Base-by-base conservation (phyloP, 2,113 vertebrate genomes). In the Rhabdomys dilectus region DNA sequence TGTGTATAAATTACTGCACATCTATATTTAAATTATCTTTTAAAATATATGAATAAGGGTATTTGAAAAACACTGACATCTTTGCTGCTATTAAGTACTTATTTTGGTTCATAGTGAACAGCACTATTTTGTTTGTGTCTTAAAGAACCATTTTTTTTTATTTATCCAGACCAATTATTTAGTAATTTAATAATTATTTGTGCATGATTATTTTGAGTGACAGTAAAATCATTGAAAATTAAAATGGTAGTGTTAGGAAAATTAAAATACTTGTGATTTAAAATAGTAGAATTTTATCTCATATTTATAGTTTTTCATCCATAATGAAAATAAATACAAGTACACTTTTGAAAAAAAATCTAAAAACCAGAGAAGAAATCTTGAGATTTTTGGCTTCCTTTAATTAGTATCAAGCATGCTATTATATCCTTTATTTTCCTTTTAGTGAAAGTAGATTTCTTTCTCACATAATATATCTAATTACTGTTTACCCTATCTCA, bases 211-310 rank as follows among this genome's bases (percentile, higher is more conserved):
- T 70, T 75, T 91, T 58, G 8, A 51, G 48, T 89, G 87, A 16
- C 39, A 70, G 11, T 73, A 56, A 9, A 72, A 53, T 66, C 12
- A 60, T 21, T 62, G 34, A 84, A 2, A 24, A 88, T 72, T 99
- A 4, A n/a, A 9, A 12, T 51, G 51, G 58, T 77, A 64, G 64
- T 48, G 29, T 19, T 64, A 17, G 8, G 82, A 0, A 80, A 21
- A 21, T 64, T 17, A 92, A 93, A 45, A 2, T 89, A 51, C 17
- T 51, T 22, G 7, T 8, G 58, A 93, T 22, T 31, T 8, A 10
- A 88, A 3, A 82, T 56, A 82, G 48, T 72, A 19, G 6, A 31
- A 66, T 92, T 94, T 89, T 36, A 45, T n/a, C 68, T 8, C 17
- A 48, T 84, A 80, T 36, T 86, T 88, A 7, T 81, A 39, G 91